Conservation (phyloP, 2,797 vertebrate species). For the Pangasius krempfi region DNA sequence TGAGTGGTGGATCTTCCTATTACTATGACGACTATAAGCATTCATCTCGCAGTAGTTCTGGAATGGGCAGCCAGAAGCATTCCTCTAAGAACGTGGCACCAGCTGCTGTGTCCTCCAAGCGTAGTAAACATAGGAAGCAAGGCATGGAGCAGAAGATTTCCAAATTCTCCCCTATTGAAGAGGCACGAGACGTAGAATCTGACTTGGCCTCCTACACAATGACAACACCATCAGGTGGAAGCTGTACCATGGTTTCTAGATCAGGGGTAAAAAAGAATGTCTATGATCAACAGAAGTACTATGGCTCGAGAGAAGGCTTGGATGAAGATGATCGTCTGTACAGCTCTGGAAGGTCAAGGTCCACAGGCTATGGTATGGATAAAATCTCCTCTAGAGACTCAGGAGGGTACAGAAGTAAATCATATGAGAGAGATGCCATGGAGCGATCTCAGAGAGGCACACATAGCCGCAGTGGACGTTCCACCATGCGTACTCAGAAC, state of each 20-base stretch:
- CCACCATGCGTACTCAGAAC: constrained; percentile 88
- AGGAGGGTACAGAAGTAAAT: constrained; percentile 86
- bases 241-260: constrained; percentile 87
- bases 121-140: constrained; percentile 98
- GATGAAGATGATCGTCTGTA: constrained; percentile 93
- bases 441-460: constrained; percentile 88
- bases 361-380: constrained; percentile 89
- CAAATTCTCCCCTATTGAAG: constrained; percentile 98
- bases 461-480: constrained; percentile 81
- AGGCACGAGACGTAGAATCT: constrained; percentile 96
- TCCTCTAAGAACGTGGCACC: constrained; percentile 92
- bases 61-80: constrained; percentile 82
- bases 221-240: constrained; percentile 82
- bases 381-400: constrained; percentile 87
- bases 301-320: constrained; percentile 82
- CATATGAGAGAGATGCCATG: constrained; percentile 87
- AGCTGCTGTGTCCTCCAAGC: constrained; percentile 93
- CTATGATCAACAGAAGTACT: constrained; percentile 96
- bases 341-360: constrained; percentile 83
- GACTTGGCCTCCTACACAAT: constrained; percentile 91
- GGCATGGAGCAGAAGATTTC: constrained; percentile 99
- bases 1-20: constrained; percentile 75
- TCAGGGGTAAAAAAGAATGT: constrained; percentile 91
- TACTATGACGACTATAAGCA: constrained; percentile 91
- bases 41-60: constrained; percentile 77